Evolutionary conservation across 2,888 invertebrate genomes (phyloP), one percentile per base, ranked within the genome.

Genomic region (Rhamnusium bicolor): DNA sequence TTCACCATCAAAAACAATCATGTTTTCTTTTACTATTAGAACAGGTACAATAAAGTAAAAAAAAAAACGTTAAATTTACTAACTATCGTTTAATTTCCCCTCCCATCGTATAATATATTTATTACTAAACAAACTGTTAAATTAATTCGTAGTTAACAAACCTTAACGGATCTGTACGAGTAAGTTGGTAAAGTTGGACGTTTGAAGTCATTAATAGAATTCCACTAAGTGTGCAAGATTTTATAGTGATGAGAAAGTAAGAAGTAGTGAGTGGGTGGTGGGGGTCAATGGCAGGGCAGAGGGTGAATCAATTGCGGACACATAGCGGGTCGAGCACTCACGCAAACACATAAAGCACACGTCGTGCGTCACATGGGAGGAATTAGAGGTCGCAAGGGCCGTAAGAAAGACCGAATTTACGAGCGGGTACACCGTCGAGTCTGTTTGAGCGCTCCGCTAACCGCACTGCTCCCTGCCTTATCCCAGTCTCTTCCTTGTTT

Each of bases 261-360:
- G 65, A 65, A 65, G 47, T 24, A 46, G 46, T n/a, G 63, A 61
- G 46, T 58, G 58, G 73, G 46, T 47, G 32, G 65, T 27, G 27
- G 62, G 47, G 66, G 71, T 65, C 62, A 69, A 75, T 72, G 80
- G 78, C 74, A 77, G 75, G 80, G 78, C 74, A 76, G 75, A 77
- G 81, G 77, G 81, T 78, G 84, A 86, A 86, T 87, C 86, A 87
- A 87, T 87, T 87, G 86, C 84, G 83, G 84, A 84, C 84, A 81
- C 81, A 84, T 82, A 84, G 78, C 83, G 82, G 82, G 84, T 81
- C 81, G 80, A 84, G 86, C 86, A 86, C 86, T 86, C 86, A 86
- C 87, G 86, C 86, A 85, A 86, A 84, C 85, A 85, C 86, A 87
- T 87, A 87, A 87, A 86, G 86, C 86, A 87, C 87, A 86, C 85